Evolutionary conservation across 1,140 invertebrate species (phyloP).

Genomic region (Lysiphlebus fabarum): DNA sequence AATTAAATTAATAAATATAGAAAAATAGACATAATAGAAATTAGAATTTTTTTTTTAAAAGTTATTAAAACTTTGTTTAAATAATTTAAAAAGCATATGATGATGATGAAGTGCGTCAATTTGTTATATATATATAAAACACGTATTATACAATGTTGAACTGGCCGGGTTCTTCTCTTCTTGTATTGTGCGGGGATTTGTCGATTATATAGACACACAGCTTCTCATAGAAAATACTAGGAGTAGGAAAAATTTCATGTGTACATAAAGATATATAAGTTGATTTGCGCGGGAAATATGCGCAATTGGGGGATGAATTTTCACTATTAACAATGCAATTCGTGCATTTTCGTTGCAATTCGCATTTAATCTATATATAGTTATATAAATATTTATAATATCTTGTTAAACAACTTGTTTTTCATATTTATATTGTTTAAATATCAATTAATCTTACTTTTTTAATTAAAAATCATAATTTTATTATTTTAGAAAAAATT

Average conservation of each 20-base stretch:
- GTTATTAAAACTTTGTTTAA: no score
- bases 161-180: conserved; percentile 52
- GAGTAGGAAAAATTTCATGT: background rate
- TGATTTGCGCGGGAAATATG: conserved; percentile 47
- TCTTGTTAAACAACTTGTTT: no score
- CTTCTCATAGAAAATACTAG: no score
- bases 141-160: conserved; percentile 38
- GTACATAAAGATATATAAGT: no score
- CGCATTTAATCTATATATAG: no score
- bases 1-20: no score
- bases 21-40: background rate
- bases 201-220: conserved; percentile 20
- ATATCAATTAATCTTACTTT: no score
- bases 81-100: conserved; percentile 8
- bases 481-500: no score
- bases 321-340: background rate
- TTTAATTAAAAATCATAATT: no score
- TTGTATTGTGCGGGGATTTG: conserved; percentile 45
- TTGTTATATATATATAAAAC: conserved; percentile 44
- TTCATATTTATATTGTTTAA: no score
- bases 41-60: background rate
- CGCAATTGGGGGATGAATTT: conserved; percentile 25
- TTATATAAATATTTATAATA: no score
- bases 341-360: conserved; percentile 8
- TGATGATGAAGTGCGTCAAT: conserved; percentile 16